Conservation (phyloP, 2,888 invertebrate genomes). For the Ctena decussata region DNA sequence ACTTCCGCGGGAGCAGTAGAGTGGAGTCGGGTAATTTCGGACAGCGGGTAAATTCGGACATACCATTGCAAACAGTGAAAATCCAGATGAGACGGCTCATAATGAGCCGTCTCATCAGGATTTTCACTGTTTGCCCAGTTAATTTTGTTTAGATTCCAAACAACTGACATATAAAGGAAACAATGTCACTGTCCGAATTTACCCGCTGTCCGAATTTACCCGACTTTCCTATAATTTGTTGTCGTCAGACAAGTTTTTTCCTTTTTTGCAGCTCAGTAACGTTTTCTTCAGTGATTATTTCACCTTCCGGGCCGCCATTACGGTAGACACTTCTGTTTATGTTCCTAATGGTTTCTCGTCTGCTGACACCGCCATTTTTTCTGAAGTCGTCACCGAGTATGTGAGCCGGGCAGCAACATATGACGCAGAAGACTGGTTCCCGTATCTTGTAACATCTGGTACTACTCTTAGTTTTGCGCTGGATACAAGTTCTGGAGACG, state of each 20-base stretch:
- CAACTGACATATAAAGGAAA: too few species aligned
- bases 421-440: constrained; percentile 45
- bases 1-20: too few species aligned
- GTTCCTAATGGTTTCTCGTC: constrained; percentile 64
- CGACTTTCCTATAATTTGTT: too few species aligned
- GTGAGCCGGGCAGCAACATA: constrained; percentile 21
- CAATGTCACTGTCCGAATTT: too few species aligned
- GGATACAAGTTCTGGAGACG: background rate
- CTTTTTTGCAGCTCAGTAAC: constrained; percentile 66
- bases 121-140: too few species aligned
- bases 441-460: constrained; percentile 16
- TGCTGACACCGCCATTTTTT: constrained; percentile 52
- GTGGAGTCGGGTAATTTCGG: too few species aligned
- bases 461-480: background rate
- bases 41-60: too few species aligned
- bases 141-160: too few species aligned
- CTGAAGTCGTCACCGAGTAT: constrained; percentile 59
- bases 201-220: too few species aligned
- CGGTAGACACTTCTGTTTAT: constrained; percentile 51
- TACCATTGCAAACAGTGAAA: too few species aligned
- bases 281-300: constrained; percentile 76
- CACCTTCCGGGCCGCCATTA: constrained; percentile 55
- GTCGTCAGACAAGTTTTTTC: background rate
- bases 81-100: too few species aligned
- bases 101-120: too few species aligned